A percentile compares a stretch with the other conserved stretches of the same genome.
These are phyloP conservation scores for Scrobipalpa atriplicella DNA, from an alignment of 2,888 invertebrate genomes.

Conservation along the genomic window DNA sequence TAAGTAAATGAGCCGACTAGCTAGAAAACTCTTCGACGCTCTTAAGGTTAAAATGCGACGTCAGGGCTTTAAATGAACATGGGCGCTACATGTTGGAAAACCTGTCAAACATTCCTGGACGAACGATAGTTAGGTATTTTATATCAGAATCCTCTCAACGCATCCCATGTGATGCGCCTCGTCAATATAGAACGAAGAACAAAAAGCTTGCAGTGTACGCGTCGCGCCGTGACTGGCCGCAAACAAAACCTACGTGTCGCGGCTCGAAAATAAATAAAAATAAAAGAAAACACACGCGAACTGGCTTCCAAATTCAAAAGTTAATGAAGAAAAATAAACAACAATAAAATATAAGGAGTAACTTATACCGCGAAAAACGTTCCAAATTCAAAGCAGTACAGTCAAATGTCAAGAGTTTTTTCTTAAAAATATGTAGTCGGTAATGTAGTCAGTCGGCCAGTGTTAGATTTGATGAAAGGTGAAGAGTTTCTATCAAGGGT, in stretches of 20 bases:
- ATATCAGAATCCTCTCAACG: constrained; percentile 40
- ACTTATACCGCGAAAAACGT: background rate
- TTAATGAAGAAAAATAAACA: background rate
- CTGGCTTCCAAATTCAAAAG: background rate
- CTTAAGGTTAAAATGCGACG: too few relatives aligned
- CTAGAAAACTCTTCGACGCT: too few relatives aligned
- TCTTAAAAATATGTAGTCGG: too few relatives aligned
- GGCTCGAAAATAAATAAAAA: constrained; percentile 39
- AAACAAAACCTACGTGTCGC: constrained; percentile 60
- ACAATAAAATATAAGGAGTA: background rate
- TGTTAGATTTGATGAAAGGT: too few relatives aligned
- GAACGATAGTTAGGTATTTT: background rate
- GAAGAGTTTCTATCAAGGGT: too few relatives aligned
- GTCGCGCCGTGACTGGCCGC: constrained; percentile 50
- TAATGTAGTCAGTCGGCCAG: too few relatives aligned
- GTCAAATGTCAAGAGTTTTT: background rate
- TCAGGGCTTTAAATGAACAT: too few relatives aligned
- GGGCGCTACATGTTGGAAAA: too few relatives aligned
- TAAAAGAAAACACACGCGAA: constrained; percentile 29
- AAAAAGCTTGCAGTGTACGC: constrained; percentile 60
- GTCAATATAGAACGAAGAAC: constrained; percentile 56
- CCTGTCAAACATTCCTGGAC: background rate
- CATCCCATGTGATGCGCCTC: constrained; percentile 34
- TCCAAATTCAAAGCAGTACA: background rate
- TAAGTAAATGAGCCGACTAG: too few relatives aligned